A percentile compares a stretch with the other conserved stretches of the same genome.
These are phyloP conservation scores for Caenorhabditis sp. DNA, from an alignment of 2,888 invertebrate species.

Conservation along the genomic window DNA sequence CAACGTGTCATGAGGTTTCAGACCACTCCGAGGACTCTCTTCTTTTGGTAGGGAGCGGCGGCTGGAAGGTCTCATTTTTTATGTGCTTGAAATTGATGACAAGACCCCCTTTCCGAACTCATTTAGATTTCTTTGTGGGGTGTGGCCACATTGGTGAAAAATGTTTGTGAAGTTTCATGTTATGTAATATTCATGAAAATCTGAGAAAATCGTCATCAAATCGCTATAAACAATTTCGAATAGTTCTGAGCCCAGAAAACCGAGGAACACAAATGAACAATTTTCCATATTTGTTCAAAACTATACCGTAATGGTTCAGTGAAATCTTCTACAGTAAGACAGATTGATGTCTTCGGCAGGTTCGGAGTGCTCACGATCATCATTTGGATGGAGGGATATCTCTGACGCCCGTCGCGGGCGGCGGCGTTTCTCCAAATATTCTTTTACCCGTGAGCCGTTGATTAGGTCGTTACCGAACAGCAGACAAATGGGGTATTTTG, in stretches of 20 bases:
- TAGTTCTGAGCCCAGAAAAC: background rate
- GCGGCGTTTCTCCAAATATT: constrained; percentile 44
- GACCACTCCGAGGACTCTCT: constrained; percentile 64
- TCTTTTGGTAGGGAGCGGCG: constrained; percentile 64
- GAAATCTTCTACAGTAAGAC: constrained; percentile 56
- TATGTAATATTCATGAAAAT: background rate
- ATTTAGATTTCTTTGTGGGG: too few relatives aligned
- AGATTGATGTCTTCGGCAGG: constrained; percentile 52
- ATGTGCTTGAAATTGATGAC: background rate
- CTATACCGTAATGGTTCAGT: constrained; percentile 57
- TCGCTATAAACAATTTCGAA: background rate
- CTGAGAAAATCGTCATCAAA: background rate
- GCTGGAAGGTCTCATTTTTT: constrained; percentile 34
- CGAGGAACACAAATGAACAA: background rate
- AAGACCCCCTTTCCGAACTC: too few relatives aligned
- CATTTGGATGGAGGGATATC: constrained; percentile 24
- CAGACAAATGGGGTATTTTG: constrained; percentile 49
- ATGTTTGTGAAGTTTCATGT: constrained; percentile 1
- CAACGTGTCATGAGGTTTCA: constrained; percentile 64
- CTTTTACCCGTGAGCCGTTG: constrained; percentile 42
- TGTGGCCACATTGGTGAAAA: background rate
- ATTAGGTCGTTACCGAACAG: constrained; percentile 56
- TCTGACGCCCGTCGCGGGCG: constrained; percentile 33
- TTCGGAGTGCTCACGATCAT: constrained; percentile 45
- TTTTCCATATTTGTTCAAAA: background rate